A percentile compares a stretch with the other conserved stretches of the same genome.
phyloP scores from a whole-genome alignment of 2,113 vertebrate species.

The Pseudolaguvia tuberculata region DNA sequence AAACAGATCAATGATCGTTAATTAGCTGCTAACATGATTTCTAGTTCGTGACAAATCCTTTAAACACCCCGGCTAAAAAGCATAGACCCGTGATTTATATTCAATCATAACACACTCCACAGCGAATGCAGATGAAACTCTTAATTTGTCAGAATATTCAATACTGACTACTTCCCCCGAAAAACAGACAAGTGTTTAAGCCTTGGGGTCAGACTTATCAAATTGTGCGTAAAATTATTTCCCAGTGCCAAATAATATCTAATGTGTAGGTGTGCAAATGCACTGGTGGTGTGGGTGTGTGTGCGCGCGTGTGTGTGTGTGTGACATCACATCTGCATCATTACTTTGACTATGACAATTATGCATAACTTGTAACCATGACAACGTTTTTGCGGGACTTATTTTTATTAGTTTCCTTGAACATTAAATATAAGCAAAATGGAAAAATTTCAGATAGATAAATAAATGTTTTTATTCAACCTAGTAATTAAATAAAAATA shows the following conservation, averaged over 20 bases:
- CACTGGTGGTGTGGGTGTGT: neutral
- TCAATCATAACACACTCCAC: neutral
- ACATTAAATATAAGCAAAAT: too few species aligned
- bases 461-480: too few species aligned
- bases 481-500: too few species aligned
- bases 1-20: neutral
- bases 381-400: too few species aligned
- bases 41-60: neutral
- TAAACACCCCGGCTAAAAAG: neutral
- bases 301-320: too few species aligned
- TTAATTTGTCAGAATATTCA: neutral
- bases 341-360: too few species aligned
- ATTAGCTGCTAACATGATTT: conserved; percentile 19
- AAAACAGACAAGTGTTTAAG: neutral
- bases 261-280: neutral
- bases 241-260: too few species aligned
- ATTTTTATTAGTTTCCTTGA: too few species aligned
- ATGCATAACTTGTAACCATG: too few species aligned
- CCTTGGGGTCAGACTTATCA: neutral
- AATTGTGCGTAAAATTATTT: neutral
- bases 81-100: neutral
- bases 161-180: neutral
- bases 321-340: too few species aligned
- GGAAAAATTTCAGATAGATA: too few species aligned
- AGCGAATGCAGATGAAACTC: neutral